phyloP scores from a whole-genome alignment of 2,797 vertebrate genomes.

The Microctenopoma steveboyesi region DNA sequence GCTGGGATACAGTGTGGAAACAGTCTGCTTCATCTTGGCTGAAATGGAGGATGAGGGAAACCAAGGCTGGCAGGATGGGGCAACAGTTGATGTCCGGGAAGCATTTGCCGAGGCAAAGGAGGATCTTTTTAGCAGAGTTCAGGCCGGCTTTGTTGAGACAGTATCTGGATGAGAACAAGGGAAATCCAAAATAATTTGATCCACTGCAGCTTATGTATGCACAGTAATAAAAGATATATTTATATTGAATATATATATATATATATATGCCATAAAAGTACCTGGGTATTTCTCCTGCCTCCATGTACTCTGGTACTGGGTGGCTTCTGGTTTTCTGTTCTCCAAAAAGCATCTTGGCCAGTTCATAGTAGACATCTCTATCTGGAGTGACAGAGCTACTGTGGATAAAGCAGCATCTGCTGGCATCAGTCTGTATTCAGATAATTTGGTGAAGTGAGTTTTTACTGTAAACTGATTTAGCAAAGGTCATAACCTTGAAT shows the following conservation, averaged over 20 bases:
- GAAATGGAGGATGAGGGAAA: slow-evolving; percentile 89
- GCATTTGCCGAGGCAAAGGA: slow-evolving; percentile 81
- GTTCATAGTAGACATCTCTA: slow-evolving; percentile 76
- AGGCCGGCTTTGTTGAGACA: slow-evolving; percentile 86
- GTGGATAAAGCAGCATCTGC: slow-evolving; percentile 14
- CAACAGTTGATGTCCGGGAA: slow-evolving; percentile 89
- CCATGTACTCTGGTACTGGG: slow-evolving; percentile 87
- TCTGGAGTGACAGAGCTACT: slow-evolving; percentile 75
- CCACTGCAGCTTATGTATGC: neutral
- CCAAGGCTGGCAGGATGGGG: slow-evolving; percentile 86
- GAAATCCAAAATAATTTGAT: neutral
- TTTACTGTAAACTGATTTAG: neutral
- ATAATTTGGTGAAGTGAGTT: neutral
- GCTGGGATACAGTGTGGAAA: slow-evolving; percentile 85
- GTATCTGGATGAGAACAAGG: slow-evolving; percentile 72
- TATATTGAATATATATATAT: too few relatives aligned
- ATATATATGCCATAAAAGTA: slow-evolving; percentile 65
- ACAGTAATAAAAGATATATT: neutral
- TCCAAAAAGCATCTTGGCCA: slow-evolving; percentile 83
- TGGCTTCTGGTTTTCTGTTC: slow-evolving; percentile 78
- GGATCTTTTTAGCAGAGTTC: slow-evolving; percentile 86
- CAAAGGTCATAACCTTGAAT: slow-evolving; percentile 65
- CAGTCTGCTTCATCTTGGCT: slow-evolving; percentile 89
- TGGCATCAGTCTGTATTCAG: slow-evolving; percentile 4
- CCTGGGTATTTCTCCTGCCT: slow-evolving; percentile 84